Evolutionary conservation across 2,797 vertebrate species (phyloP).

Genomic region (Apodemus agrarius): DNA sequence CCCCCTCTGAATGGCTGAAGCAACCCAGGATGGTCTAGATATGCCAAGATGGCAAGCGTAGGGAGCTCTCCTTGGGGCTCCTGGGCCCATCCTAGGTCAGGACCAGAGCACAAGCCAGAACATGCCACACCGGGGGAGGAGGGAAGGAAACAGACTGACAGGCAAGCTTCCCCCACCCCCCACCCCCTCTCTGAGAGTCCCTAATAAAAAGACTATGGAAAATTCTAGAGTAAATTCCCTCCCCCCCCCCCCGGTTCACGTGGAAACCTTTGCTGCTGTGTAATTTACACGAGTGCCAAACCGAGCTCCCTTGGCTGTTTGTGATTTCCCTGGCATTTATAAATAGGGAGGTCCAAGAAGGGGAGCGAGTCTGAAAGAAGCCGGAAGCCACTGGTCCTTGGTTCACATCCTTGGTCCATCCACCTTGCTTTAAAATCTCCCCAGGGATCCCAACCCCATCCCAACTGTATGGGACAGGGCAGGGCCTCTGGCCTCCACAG

Average conservation of each 20-base stretch:
- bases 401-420: background rate
- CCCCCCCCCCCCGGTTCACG: slow-evolving; percentile 60
- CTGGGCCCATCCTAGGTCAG: background rate
- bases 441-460: background rate
- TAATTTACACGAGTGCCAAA: slow-evolving; percentile 66
- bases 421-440: background rate
- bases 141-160: background rate
- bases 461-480: background rate
- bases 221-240: slow-evolving; percentile 70
- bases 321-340: slow-evolving; percentile 67
- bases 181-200: background rate
- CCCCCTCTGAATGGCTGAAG: background rate
- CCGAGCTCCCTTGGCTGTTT: slow-evolving; percentile 59
- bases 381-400: background rate
- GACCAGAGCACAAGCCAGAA: background rate
- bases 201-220: slow-evolving; percentile 60
- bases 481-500: background rate
- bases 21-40: background rate
- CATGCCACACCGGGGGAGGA: background rate
- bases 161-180: background rate
- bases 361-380: slow-evolving; percentile 57
- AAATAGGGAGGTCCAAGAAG: slow-evolving; percentile 63
- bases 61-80: background rate
- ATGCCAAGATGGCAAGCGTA: background rate
- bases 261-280: slow-evolving; percentile 59